These are phyloP conservation scores for Drosophila nannoptera DNA, from an alignment of 1,140 invertebrate species.

Conservation along the genomic window DNA sequence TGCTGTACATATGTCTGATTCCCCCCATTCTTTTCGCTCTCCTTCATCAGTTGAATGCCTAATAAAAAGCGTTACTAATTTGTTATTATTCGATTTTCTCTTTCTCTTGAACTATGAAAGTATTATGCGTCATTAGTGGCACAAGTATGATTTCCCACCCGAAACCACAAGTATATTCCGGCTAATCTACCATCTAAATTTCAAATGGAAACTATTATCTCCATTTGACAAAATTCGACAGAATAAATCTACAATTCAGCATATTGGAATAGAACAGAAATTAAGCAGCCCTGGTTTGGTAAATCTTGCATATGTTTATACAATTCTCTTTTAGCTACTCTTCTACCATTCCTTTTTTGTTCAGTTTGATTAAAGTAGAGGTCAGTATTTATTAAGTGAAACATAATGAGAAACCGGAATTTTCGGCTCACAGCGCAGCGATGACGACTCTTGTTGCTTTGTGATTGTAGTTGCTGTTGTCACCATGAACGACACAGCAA, in stretches of 20 bases:
- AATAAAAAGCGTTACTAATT: constrained; percentile 61
- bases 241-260: neutral
- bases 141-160: constrained; percentile 3
- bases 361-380: constrained; percentile 58
- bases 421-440: constrained; percentile 38
- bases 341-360: constrained; percentile 4
- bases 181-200: neutral
- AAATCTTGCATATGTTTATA: constrained; percentile 48
- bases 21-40: neutral
- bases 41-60: constrained; percentile 10
- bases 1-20: constrained; percentile 54
- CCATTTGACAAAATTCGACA: neutral
- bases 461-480: constrained; percentile 21
- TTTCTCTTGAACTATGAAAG: constrained; percentile 58
- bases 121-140: constrained; percentile 47
- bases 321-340: constrained; percentile 9
- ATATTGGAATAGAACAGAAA: constrained; percentile 11
- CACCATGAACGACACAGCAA: constrained; percentile 61
- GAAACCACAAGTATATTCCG: neutral
- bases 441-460: constrained; percentile 29
- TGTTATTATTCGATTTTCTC: constrained; percentile 42
- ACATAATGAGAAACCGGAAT: constrained; percentile 73
- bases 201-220: neutral
- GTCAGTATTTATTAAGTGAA: constrained; percentile 49
- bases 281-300: constrained; percentile 20